A percentile compares a stretch with the other conserved stretches of the same genome.
Evolutionary conservation across 2,797 vertebrate species (phyloP).

Genomic region (Macropodus opercularis): DNA sequence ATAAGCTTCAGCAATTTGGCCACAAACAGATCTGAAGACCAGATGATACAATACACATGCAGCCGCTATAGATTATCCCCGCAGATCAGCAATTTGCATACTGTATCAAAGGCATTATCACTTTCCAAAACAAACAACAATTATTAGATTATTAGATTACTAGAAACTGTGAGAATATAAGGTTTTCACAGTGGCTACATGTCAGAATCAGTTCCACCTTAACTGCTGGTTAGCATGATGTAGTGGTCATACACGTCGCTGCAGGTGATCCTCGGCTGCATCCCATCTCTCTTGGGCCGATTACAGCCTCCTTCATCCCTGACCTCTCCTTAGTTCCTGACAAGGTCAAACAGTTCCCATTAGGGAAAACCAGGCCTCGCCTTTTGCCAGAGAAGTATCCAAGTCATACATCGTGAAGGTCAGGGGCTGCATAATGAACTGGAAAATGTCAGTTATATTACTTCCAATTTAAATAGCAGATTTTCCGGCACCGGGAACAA

Average conservation of each 20-base stretch:
- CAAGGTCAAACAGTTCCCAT: constrained; percentile 83
- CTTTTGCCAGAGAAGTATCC: constrained; percentile 72
- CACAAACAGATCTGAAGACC: constrained; percentile 70
- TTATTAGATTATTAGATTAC: constrained; percentile 15
- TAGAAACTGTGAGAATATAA: constrained; percentile 9
- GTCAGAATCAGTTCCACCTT: constrained; percentile 2
- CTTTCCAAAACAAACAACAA: constrained; percentile 38
- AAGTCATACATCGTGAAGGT: constrained; percentile 78
- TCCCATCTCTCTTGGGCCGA: constrained; percentile 51
- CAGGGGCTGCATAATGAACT: constrained; percentile 85
- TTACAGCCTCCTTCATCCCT: constrained; percentile 66
- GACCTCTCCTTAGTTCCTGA: constrained; percentile 75
- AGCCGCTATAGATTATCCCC: constrained; percentile 62
- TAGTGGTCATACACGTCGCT: constrained; percentile 22
- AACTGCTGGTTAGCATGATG: constrained; percentile 8
- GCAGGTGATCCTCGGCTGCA: constrained; percentile 34
- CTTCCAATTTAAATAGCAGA: constrained; percentile 81
- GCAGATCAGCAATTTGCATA: constrained; percentile 50
- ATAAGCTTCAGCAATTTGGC: constrained; percentile 74
- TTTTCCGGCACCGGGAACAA: constrained; percentile 74
- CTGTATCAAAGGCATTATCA: constrained; percentile 40
- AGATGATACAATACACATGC: constrained; percentile 66
- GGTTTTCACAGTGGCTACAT: constrained; percentile 8
- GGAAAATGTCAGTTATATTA: constrained; percentile 85
- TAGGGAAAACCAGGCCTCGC: constrained; percentile 70